phyloP scores from a whole-genome alignment of 2,113 vertebrate species.

The Bambusicola thoracicus region DNA sequence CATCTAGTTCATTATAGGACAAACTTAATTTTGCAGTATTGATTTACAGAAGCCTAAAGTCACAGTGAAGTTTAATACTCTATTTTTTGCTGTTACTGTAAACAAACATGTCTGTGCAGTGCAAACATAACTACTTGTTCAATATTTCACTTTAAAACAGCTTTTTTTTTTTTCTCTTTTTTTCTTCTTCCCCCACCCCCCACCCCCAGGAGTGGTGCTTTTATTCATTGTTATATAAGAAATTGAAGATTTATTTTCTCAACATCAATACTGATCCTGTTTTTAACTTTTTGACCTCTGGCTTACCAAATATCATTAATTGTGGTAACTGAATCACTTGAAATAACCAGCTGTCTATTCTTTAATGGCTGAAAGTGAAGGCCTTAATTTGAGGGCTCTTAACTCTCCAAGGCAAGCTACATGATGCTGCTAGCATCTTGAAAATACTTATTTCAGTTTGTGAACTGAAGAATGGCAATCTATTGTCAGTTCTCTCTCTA shows the following conservation, averaged over 20 bases:
- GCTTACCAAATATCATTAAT: neutral
- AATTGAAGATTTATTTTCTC: neutral
- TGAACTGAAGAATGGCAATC: neutral
- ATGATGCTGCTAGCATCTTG: neutral
- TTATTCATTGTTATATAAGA: neutral
- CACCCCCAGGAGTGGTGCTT: neutral
- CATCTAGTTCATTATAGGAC: neutral
- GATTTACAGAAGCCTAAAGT: conserved; percentile 20
- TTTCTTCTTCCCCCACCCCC: too few relatives aligned
- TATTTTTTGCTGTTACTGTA: conserved; percentile 9
- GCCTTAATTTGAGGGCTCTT: neutral
- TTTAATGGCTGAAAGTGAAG: conserved; percentile 6
- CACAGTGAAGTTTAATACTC: neutral
- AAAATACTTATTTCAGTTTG: neutral
- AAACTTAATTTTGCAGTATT: neutral
- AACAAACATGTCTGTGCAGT: neutral
- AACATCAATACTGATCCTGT: neutral
- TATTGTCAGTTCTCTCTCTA: neutral
- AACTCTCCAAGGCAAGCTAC: neutral
- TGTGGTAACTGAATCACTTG: neutral
- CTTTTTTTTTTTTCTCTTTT: neutral
- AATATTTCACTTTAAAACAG: neutral
- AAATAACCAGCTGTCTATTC: neutral
- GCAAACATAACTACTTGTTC: neutral
- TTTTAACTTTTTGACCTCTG: neutral